Conservation (phyloP, 2,797 vertebrate genomes). For the Huso huso region DNA sequence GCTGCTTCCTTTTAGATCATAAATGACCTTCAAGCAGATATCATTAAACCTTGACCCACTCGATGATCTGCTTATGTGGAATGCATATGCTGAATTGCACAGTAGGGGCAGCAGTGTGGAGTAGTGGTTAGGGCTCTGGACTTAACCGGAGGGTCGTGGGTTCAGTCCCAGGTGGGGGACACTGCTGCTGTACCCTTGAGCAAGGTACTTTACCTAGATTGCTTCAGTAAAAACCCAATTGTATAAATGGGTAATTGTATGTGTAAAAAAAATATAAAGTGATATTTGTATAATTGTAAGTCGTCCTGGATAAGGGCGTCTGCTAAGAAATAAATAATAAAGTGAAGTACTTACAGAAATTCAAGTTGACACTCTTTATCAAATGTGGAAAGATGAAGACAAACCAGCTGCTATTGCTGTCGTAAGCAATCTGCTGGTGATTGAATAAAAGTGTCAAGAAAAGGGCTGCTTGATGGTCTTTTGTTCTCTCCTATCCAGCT, state of each 20-base stretch:
- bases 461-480: constrained; percentile 99
- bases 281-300: too few relatives aligned
- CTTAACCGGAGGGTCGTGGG: too few relatives aligned
- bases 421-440: constrained; percentile 99
- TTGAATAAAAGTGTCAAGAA: constrained; percentile 99
- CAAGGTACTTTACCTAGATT: too few relatives aligned
- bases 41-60: constrained; percentile 96
- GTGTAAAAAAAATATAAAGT: too few relatives aligned
- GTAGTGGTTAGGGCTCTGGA: too few relatives aligned
- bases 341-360: constrained; percentile 99
- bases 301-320: too few relatives aligned
- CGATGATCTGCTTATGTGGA: constrained; percentile 84
- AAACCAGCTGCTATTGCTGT: constrained; percentile 99
- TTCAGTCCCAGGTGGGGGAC: too few relatives aligned
- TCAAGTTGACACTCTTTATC: constrained; percentile 99
- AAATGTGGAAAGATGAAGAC: constrained; percentile 99
- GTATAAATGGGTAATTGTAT: too few relatives aligned
- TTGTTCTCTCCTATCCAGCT: constrained; percentile 99
- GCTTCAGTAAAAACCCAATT: too few relatives aligned
- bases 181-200: too few relatives aligned
- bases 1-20: constrained; percentile 68
- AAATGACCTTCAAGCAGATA: constrained; percentile 94
- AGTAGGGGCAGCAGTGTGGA: too few relatives aligned
- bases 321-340: constrained; percentile 44
- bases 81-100: constrained; percentile 90